These are phyloP conservation scores for Mugil cephalus DNA, from an alignment of 2,113 vertebrate genomes.

Conservation along the genomic window DNA sequence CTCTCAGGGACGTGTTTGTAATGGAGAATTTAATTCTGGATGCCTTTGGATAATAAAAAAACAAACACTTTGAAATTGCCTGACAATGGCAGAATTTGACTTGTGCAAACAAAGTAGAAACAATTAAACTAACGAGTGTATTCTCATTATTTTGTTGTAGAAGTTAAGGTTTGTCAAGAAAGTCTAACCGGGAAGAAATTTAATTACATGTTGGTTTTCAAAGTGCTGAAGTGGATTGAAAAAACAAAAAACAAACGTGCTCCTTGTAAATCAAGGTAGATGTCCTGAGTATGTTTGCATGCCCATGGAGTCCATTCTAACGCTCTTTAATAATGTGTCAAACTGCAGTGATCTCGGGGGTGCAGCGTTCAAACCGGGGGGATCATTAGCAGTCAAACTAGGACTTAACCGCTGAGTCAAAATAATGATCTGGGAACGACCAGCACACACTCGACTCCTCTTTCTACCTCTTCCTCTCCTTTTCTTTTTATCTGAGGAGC, in stretches of 20 bases:
- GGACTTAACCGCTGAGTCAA: slow-evolving; percentile 51
- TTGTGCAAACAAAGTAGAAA: background rate
- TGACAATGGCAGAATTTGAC: slow-evolving; percentile 11
- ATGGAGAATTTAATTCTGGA: background rate
- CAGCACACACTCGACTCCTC: slow-evolving; percentile 10
- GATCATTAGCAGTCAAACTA: slow-evolving; percentile 67
- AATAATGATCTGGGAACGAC: slow-evolving; percentile 53
- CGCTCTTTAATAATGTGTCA: slow-evolving; percentile 41
- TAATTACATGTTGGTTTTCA: slow-evolving; percentile 29
- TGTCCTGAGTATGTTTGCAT: slow-evolving; percentile 19
- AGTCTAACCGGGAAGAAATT: background rate
- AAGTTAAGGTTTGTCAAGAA: slow-evolving; percentile 3
- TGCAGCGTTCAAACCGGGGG: slow-evolving; percentile 16
- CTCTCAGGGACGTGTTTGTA: background rate
- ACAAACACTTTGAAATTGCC: background rate
- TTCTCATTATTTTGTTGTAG: slow-evolving; percentile 12
- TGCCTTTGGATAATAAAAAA: background rate
- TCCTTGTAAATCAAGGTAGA: background rate
- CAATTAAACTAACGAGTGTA: background rate
- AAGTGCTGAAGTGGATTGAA: slow-evolving; percentile 17
- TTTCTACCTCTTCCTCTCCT: slow-evolving; percentile 26
- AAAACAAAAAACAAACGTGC: too few relatives aligned
- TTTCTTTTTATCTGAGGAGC: slow-evolving; percentile 59
- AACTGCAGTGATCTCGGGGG: slow-evolving; percentile 28
- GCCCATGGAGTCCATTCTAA: background rate